Evolutionary conservation across 2,797 vertebrate genomes (phyloP), one percentile per base, ranked within the genome.

Genomic region (Sarcophilus harrisii): DNA sequence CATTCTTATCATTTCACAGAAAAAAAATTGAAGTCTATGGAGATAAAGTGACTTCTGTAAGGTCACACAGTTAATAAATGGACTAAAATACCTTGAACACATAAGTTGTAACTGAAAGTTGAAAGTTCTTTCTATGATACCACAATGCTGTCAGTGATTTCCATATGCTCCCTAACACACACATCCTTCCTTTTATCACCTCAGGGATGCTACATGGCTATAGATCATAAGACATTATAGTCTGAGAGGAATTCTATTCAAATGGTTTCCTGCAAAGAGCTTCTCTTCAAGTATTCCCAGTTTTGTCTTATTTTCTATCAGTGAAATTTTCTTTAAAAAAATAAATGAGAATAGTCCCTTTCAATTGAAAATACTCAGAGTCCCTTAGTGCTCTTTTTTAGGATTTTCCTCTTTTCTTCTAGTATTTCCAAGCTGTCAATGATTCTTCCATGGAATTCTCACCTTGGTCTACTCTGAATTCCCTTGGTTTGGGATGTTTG

Each of bases 401-500:
- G 6, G 8, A 32, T 0, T 57, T 58, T 49, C n/a, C 92, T 94
- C 66, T 54, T 11, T 60, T 32, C 92, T 54, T 81, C 9, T 57
- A n/a, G 60, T 93, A 57, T 81, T 57, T 96, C 54, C 38, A 49
- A 4, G 38, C 58, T 94, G 55, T 1, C 92, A 96, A 92, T 57
- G 45, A 95, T 52, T 96, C 29, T 12, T 73, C 38, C 45, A 27
- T 87, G 73, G 73, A 11, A 87, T 87, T 87, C 3, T 49, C 16
- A 27, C 38, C 38, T 49, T 87, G 21, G 10, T 27, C 38, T 11
- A 87, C 73, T 87, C 73, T 24, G 45, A 38, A 81, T 81, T 49
- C 38, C 66, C 21, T 87, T 87, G 38, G 24, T 87, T 24, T 81
- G 66, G 38, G 66, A 38, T 81, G 38, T 45, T 81, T 27, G 3